phyloP scores from a whole-genome alignment of 2,888 invertebrate species.

The Megamerina dolium region DNA sequence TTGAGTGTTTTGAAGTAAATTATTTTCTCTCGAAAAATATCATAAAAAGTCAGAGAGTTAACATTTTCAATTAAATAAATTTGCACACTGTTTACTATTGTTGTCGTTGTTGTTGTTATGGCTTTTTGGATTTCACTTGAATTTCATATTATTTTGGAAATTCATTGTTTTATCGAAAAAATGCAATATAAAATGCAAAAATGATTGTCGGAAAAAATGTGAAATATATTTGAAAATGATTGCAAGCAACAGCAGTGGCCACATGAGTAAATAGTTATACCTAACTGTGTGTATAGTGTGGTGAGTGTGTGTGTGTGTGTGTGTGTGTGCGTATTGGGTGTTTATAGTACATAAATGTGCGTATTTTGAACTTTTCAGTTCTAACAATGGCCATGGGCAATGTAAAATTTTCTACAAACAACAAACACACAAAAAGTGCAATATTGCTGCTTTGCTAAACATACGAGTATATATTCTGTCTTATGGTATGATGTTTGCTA shows the following conservation, averaged over 20 bases:
- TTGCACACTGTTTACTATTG: neutral
- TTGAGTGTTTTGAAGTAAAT: too few species aligned
- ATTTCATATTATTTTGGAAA: too few species aligned
- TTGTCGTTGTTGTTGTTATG: constrained; percentile 4
- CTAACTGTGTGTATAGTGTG: too few species aligned
- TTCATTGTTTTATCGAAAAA: constrained; percentile 3
- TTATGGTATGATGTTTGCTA: too few species aligned
- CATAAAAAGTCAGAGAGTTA: constrained; percentile 7
- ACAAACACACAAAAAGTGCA: constrained; percentile 4
- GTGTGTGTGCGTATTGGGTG: constrained; percentile 10
- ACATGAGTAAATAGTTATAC: too few species aligned
- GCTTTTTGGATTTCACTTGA: too few species aligned
- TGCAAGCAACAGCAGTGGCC: constrained; percentile 22
- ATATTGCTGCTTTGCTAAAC: neutral
- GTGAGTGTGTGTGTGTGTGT: constrained; percentile 15
- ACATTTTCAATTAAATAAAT: constrained; percentile 25
- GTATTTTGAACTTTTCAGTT: too few species aligned
- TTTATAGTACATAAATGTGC: too few species aligned
- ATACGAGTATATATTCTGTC: too few species aligned
- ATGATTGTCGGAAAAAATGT: neutral
- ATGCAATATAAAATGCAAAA: neutral
- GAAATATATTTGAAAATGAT: constrained; percentile 27
- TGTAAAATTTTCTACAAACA: too few species aligned
- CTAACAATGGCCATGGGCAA: too few species aligned
- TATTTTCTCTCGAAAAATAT: constrained; percentile 11